phyloP scores from a whole-genome alignment of 2,113 vertebrate genomes.

The Ia io region DNA sequence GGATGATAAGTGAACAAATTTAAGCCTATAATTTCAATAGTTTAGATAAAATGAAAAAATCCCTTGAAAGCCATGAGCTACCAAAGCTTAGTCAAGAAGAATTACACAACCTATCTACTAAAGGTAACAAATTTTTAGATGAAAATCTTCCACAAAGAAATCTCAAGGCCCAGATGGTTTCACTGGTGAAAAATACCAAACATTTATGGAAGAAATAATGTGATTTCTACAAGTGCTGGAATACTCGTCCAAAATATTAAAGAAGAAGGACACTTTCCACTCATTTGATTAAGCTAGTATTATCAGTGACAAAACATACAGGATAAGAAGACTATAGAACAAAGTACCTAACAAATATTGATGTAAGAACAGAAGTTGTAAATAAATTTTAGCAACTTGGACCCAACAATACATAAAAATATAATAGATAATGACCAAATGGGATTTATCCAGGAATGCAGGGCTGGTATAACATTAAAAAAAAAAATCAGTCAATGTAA shows the following conservation, averaged over 20 bases:
- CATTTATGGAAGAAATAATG: background rate
- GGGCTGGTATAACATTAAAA: background rate
- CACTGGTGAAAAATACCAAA: background rate
- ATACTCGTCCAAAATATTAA: background rate
- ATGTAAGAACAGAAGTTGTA: background rate
- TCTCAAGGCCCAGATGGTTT: background rate
- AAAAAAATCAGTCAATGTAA: background rate
- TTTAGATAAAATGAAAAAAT: background rate
- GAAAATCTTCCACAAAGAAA: background rate
- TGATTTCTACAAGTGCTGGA: background rate
- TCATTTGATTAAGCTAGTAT: background rate
- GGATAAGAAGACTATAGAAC: background rate
- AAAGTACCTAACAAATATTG: background rate
- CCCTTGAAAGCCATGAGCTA: background rate
- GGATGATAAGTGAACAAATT: background rate
- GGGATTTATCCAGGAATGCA: background rate
- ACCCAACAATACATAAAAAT: background rate
- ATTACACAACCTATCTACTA: background rate
- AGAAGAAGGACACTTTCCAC: background rate
- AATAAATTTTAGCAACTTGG: background rate
- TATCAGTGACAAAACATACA: background rate
- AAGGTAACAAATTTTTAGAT: background rate
- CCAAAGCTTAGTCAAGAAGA: background rate
- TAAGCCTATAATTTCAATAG: constrained; percentile 6
- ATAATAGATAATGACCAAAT: background rate